Evolutionary conservation across 2,888 invertebrate genomes (phyloP).

Genomic region (Lingula anatina): DNA sequence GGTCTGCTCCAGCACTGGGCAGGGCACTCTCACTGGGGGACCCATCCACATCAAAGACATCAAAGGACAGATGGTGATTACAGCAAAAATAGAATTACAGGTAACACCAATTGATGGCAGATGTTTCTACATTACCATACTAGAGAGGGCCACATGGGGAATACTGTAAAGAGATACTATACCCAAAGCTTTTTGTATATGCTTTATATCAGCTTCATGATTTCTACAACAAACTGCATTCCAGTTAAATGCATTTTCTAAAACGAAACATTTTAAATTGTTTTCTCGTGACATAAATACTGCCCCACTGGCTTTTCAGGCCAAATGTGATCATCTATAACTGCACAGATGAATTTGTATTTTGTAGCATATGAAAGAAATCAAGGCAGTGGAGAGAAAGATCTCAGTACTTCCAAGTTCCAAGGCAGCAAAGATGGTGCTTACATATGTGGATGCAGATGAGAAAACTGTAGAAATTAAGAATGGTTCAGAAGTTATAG

Average conservation of each 20-base stretch:
- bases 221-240: too few species aligned
- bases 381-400: conserved; percentile 35
- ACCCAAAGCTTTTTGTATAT: too few species aligned
- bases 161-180: too few species aligned
- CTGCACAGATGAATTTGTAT: too few species aligned
- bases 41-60: conserved; percentile 38
- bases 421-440: conserved; percentile 24
- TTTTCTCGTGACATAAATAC: too few species aligned
- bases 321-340: too few species aligned
- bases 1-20: conserved; percentile 35
- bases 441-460: conserved; percentile 26
- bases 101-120: conserved; percentile 15
- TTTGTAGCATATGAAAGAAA: too few species aligned
- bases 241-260: too few species aligned
- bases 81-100: conserved; percentile 40
- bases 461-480: conserved; percentile 16
- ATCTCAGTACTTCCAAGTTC: conserved; percentile 41
- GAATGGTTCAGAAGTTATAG: conserved; percentile 25
- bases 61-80: conserved; percentile 20
- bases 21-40: conserved; percentile 33
- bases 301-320: too few species aligned
- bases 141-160: too few species aligned
- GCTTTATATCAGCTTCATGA: too few species aligned
- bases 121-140: neutral
- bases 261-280: too few species aligned